A percentile compares a stretch with the other conserved stretches of the same genome.
Conservation (phyloP, 2,888 invertebrate genomes). For the Agonopterix arenella region DNA sequence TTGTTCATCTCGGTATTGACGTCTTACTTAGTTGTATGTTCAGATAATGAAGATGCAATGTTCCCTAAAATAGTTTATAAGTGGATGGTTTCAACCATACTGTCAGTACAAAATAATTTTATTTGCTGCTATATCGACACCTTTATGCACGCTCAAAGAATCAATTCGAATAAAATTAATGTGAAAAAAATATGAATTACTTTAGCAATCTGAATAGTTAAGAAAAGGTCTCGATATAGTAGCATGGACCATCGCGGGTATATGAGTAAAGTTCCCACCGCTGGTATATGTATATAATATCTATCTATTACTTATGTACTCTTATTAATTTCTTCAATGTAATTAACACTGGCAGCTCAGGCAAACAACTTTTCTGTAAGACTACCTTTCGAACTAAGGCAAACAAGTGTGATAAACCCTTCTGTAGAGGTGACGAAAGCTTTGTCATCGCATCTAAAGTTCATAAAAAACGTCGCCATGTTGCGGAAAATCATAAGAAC, state of each 20-base stretch:
- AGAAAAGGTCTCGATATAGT: slow-evolving; percentile 45
- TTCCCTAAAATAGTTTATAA: slow-evolving; percentile 7
- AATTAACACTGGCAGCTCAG: slow-evolving; percentile 32
- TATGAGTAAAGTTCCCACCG: slow-evolving; percentile 62
- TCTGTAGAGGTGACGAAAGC: no score
- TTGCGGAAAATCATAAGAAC: no score
- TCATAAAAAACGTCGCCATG: no score
- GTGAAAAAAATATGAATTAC: slow-evolving; percentile 10
- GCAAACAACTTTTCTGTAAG: slow-evolving; percentile 10
- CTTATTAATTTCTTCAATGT: slow-evolving; percentile 11
- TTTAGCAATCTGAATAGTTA: not conserved
- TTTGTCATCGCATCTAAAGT: no score
- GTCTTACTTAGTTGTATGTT: not conserved
- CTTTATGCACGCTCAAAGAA: slow-evolving; percentile 7
- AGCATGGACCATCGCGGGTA: slow-evolving; percentile 59
- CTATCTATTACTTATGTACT: slow-evolving; percentile 15
- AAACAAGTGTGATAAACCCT: no score
- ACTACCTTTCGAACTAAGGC: not conserved
- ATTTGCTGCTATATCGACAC: slow-evolving; percentile 33
- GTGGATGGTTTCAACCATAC: slow-evolving; percentile 24
- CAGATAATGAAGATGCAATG: slow-evolving; percentile 1
- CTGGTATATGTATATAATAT: slow-evolving; percentile 42
- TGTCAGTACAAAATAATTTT: slow-evolving; percentile 38
- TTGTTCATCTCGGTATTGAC: not conserved
- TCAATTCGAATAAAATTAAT: slow-evolving; percentile 14